Base-by-base conservation (phyloP, 1,140 invertebrate species). In the Bradynema listronoti region DNA sequence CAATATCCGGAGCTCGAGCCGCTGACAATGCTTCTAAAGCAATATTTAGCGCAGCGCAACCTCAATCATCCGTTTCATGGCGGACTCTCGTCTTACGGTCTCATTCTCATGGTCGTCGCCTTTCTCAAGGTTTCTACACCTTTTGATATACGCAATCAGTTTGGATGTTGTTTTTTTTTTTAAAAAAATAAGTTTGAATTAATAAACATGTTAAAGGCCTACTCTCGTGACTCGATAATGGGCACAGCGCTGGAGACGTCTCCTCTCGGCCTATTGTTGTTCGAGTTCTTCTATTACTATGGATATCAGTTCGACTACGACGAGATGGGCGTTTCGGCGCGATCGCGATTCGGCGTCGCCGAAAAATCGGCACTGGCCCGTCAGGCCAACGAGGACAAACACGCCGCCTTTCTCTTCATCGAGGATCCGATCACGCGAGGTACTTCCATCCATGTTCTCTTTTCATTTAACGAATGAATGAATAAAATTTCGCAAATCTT, bases 21-120 rank as follows among this genome's bases (percentile, higher is more conserved):
- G 47, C 30, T 68, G n/a, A 39, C 71, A n/a, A 30, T 68, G 7
- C 27, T 68, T 32, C 25, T 71, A 16, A 68, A 68, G 33, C 50
- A 69, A n/a, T 67, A 64, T 19, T 46, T 68, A 7, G 29, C 94
- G 49, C 89, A 96, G 81, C 85, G 92, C 80, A 90, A 95, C 83
- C 84, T 98, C 69, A 97, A 97, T 82, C 92, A 97, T 85, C 93
- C 97, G 46, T 98, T 94, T 82, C 95, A 91, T 50, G 92, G 94
- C 67, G 94, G 94, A 78, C 94, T 98, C 72, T 92, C 91, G 65
- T 97, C 92, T 36, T 99, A 99, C 81, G 91, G 91, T 78, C 85
- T 99, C 65, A 95, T 97, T 79, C 85, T 98, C 55, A 91, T 98
- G 87, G 90, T 89, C 73, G 90, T 98, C 80, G 93, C 90, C 82